Evolutionary conservation across 2,113 vertebrate genomes (phyloP).

Genomic region (Smithornis capensis): DNA sequence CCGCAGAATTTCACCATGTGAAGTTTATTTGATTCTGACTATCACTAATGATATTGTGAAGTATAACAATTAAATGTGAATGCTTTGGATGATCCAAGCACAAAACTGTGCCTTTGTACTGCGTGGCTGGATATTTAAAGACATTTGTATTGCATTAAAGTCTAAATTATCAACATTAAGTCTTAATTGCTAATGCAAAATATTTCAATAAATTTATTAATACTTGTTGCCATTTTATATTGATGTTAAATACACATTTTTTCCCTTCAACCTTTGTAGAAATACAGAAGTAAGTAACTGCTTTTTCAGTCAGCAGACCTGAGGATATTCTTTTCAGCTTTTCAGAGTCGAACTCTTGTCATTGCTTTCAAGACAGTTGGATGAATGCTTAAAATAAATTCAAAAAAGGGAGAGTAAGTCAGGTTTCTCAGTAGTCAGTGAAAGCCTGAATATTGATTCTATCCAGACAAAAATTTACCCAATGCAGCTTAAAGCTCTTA

Average conservation of each 20-base stretch:
- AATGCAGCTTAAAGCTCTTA: background rate
- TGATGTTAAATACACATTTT: background rate
- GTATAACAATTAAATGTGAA: background rate
- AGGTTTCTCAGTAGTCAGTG: background rate
- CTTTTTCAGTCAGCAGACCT: background rate
- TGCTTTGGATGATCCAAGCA: background rate
- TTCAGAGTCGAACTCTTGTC: background rate
- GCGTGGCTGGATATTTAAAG: background rate
- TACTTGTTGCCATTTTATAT: background rate
- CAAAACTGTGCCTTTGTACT: background rate
- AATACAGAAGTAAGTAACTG: background rate
- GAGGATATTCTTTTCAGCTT: background rate
- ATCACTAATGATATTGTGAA: background rate
- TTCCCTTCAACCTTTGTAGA: background rate
- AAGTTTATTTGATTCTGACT: constrained; percentile 14
- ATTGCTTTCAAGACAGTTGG: background rate
- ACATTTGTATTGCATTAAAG: background rate
- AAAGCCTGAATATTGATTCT: background rate
- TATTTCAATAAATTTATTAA: background rate
- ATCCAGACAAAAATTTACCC: background rate
- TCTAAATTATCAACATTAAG: background rate
- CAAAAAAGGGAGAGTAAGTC: background rate
- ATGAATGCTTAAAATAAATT: background rate
- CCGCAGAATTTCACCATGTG: background rate
- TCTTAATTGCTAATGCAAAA: background rate